Base-by-base conservation (phyloP, 2,797 vertebrate genomes). In the Knipowitschia caucasica region DNA sequence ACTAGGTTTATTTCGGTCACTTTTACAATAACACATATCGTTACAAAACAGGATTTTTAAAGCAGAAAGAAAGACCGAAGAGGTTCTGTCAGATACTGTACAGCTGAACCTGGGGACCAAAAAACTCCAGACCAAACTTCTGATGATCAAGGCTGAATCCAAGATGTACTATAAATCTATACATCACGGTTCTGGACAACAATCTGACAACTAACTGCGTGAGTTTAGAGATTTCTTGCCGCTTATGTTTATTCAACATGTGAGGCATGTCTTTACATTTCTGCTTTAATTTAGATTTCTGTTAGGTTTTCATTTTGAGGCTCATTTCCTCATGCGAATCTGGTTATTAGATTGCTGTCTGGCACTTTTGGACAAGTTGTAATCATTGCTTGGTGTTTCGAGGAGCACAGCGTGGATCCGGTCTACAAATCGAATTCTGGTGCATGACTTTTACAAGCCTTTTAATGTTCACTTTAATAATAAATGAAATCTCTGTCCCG, bases 391-490 rank as follows among this genome's bases (percentile, higher is more conserved):
- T 31, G 36, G 30, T 24, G 15, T 49, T 60, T 43, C 31, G 44
- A 46, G 5, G 9, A 21, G 47, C 7, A 11, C 21, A 6, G 25
- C 10, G 9, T 36, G 24, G 24, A 21, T 7, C 45, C 7, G 36
- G 29, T 21, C 15, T 1, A 14, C 30, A n/a, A 46, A 50, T 50
- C 50, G 44, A 8, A 25, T 35, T 42, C 21, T 42, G n/a, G 33
- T 42, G 20, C 46, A 11, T n/a, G 14, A 39, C 50, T 57, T 34
- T 11, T 9, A 10, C 36, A 31, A 36, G 21, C 39, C 34, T n/a
- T 17, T 56, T 46, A 39, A 43, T 56, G 15, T 34, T 0, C 0
- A 17, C 20, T 30, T 61, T 34, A 46, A 70, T 61, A 45, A 64
- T 61, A 54, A 34, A 61, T 60, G 52, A 60, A 23, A 1, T 0